phyloP scores from a whole-genome alignment of 2,113 vertebrate species.

The Pseudorectes ferrugineus region DNA sequence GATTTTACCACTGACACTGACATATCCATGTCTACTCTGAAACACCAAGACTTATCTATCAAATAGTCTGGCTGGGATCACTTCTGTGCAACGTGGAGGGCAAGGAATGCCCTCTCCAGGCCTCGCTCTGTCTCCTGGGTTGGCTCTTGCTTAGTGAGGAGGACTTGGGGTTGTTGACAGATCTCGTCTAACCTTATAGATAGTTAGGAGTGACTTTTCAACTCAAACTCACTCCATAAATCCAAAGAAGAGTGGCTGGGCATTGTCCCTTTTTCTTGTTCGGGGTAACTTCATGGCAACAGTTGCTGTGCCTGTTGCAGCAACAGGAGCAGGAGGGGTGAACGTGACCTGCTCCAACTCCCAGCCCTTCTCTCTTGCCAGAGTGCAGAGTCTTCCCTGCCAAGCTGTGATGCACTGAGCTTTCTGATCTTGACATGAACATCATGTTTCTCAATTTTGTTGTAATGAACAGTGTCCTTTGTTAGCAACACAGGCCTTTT shows the following conservation, averaged over 20 bases:
- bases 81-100: accelerated
- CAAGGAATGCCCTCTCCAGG: background rate
- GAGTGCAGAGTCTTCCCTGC: background rate
- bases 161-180: background rate
- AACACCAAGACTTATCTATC: background rate
- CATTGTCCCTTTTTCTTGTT: background rate
- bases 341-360: accelerated
- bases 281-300: background rate
- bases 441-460: background rate
- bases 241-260: background rate
- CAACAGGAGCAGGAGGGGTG: background rate
- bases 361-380: background rate
- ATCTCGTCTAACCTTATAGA: background rate
- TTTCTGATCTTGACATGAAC: background rate
- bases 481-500: background rate
- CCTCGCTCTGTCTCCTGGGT: background rate
- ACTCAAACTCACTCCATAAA: background rate
- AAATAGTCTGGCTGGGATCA: background rate
- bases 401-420: background rate
- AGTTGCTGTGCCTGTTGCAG: background rate
- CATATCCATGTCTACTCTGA: accelerated
- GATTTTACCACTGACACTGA: background rate
- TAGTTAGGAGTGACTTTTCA: background rate
- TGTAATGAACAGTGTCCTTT: background rate
- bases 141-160: background rate